Conservation (phyloP, 2,888 invertebrate genomes). For the Crocallis elinguaria region DNA sequence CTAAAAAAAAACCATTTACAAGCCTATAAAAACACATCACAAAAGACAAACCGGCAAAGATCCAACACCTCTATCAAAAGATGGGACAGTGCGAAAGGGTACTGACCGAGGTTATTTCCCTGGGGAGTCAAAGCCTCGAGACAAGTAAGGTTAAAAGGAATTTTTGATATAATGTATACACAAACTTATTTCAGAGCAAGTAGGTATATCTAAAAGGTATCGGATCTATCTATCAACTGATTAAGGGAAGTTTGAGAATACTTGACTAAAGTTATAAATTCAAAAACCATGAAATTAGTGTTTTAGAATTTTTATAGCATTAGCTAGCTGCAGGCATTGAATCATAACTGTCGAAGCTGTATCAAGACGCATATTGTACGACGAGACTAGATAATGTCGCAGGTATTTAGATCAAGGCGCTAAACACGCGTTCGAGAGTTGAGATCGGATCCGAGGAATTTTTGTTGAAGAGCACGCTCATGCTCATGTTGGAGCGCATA, state of each 20-base stretch:
- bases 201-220: not conserved
- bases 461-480: slow-evolving; percentile 76
- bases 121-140: slow-evolving; percentile 39
- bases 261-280: no score
- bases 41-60: slow-evolving; percentile 35
- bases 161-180: slow-evolving; percentile 3
- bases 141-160: slow-evolving; percentile 28
- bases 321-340: slow-evolving; percentile 30
- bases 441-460: slow-evolving; percentile 78
- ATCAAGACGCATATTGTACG: slow-evolving; percentile 63
- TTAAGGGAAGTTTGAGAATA: not conserved
- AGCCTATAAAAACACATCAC: slow-evolving; percentile 1
- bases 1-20: not conserved
- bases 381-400: slow-evolving; percentile 78
- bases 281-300: no score
- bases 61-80: slow-evolving; percentile 46
- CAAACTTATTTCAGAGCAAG: not conserved
- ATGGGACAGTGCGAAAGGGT: slow-evolving; percentile 52
- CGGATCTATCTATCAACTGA: not conserved
- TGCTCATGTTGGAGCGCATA: slow-evolving; percentile 61
- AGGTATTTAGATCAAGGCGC: slow-evolving; percentile 85
- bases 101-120: slow-evolving; percentile 67
- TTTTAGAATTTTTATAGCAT: no score
- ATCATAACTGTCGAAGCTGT: slow-evolving; percentile 55
- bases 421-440: slow-evolving; percentile 79